These are phyloP conservation scores for Phalanger gymnotis DNA, from an alignment of 2,797 vertebrate species.

Conservation along the genomic window DNA sequence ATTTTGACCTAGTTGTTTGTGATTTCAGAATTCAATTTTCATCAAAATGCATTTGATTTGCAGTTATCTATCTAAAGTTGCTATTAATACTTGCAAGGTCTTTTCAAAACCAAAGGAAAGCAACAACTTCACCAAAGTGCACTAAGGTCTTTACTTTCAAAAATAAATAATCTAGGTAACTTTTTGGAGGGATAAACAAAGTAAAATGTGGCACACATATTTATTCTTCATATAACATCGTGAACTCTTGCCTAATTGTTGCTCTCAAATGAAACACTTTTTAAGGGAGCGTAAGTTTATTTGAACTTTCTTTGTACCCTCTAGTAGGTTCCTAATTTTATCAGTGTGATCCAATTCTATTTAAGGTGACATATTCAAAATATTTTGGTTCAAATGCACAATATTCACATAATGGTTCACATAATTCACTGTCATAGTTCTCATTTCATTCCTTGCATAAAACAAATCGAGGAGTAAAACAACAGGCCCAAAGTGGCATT, in stretches of 20 bases:
- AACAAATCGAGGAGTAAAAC: not conserved
- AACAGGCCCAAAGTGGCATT: not conserved
- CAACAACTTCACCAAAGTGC: not conserved
- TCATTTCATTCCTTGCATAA: not conserved
- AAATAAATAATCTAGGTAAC: not conserved
- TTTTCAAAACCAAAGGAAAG: not conserved
- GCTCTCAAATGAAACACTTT: not conserved
- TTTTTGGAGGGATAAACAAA: not conserved
- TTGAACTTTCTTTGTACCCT: not conserved
- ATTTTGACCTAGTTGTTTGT: conserved; percentile 39
- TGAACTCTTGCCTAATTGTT: not conserved
- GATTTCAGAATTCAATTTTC: conserved; percentile 45
- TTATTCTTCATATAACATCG: not conserved
- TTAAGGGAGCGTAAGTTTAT: not conserved
- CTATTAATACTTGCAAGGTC: not conserved
- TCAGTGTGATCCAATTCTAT: not conserved
- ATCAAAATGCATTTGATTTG: not conserved
- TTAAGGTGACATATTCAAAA: not conserved
- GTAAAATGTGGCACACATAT: not conserved
- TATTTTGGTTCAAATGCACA: not conserved
- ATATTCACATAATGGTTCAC: not conserved
- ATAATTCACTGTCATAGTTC: not conserved
- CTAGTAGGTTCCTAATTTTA: not conserved
- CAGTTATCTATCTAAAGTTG: not conserved
- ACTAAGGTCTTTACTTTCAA: not conserved